Conservation (phyloP, 30 jellyfish, hydroid and myxozoan genomes). For the Sanderia malayensis region DNA sequence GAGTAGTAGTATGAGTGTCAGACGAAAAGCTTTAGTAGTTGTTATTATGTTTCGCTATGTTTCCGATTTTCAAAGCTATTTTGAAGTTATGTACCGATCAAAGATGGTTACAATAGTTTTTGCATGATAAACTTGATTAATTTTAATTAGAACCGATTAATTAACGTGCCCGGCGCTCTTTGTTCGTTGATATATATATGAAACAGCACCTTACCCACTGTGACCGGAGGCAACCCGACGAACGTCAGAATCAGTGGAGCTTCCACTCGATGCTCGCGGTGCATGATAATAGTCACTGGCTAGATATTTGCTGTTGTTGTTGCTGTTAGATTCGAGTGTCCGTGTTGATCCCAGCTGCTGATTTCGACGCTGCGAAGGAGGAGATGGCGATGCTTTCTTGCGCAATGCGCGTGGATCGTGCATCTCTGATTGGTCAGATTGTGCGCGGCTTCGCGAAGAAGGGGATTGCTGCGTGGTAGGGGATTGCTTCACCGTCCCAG, state of each 20-base stretch:
- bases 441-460: slow-evolving; percentile 17
- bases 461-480: slow-evolving; percentile 65
- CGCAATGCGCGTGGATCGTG: slow-evolving; percentile 25
- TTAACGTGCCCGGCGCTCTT: too few relatives aligned
- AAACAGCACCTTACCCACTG: slow-evolving; percentile 28
- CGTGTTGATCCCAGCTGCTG: slow-evolving; percentile 21
- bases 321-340: slow-evolving; percentile 1
- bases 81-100: too few relatives aligned
- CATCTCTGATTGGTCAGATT: slow-evolving; percentile 35
- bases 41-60: too few relatives aligned
- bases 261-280: slow-evolving; percentile 56
- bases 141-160: too few relatives aligned
- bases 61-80: too few relatives aligned
- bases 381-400: slow-evolving; percentile 45
- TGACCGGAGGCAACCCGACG: slow-evolving; percentile 58
- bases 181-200: too few relatives aligned
- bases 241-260: slow-evolving; percentile 66
- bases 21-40: too few relatives aligned
- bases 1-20: too few relatives aligned
- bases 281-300: slow-evolving; percentile 2
- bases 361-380: slow-evolving; percentile 53
- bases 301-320: not conserved
- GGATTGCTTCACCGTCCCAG: slow-evolving; percentile 44
- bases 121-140: too few relatives aligned
- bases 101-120: too few relatives aligned